phyloP scores from a whole-genome alignment of 2,797 vertebrate genomes.

The Phrynocephalus guinanensis region DNA sequence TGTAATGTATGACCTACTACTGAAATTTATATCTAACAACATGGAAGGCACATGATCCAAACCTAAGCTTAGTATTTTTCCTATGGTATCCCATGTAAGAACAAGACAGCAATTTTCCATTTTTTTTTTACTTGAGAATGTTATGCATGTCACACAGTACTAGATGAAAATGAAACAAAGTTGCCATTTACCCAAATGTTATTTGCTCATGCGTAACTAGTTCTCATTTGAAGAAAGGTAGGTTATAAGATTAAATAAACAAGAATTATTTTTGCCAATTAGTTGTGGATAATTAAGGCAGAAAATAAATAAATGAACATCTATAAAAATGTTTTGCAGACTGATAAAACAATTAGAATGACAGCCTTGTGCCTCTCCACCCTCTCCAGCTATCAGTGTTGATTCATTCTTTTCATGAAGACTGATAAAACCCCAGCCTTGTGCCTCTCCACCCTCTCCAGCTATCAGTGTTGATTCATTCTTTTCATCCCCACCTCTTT shows the following conservation, averaged over 20 bases:
- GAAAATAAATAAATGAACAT: background rate
- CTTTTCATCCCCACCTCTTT: background rate
- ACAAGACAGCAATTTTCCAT: background rate
- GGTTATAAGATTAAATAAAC: background rate
- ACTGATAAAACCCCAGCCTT: too few species aligned
- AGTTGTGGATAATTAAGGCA: background rate
- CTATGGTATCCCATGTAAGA: background rate
- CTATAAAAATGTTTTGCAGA: background rate
- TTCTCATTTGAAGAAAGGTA: background rate
- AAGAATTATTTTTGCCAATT: background rate
- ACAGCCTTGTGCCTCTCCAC: background rate
- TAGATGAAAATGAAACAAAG: background rate
- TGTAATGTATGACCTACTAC: too few species aligned
- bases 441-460: background rate
- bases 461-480: background rate
- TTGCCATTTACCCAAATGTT: background rate
- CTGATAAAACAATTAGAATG: background rate
- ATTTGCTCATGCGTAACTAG: background rate
- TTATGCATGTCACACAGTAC: background rate
- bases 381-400: background rate
- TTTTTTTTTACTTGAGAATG: background rate
- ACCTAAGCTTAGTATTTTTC: background rate
- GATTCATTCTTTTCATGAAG: background rate
- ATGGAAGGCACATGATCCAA: background rate
- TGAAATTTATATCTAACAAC: background rate